These are phyloP conservation scores for Lumbricus terrestris DNA, from an alignment of 2,888 invertebrate species.

Conservation along the genomic window DNA sequence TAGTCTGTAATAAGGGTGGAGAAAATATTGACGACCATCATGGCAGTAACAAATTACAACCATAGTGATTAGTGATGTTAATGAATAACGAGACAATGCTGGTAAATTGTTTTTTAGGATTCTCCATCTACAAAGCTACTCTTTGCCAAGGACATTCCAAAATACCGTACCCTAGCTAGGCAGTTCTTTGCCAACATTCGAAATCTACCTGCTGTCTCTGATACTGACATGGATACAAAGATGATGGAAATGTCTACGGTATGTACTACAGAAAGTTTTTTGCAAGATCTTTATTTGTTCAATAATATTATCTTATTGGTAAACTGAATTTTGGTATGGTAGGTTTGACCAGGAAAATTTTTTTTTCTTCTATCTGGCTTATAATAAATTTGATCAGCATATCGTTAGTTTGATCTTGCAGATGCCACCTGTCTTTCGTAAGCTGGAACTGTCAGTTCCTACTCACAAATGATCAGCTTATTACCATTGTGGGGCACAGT, in stretches of 20 bases:
- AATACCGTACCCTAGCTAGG: constrained; percentile 52
- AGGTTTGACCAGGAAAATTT: neutral
- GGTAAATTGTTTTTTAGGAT: constrained; percentile 70
- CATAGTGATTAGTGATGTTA: neutral
- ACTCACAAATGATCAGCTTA: neutral
- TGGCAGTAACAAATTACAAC: neutral
- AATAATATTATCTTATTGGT: neutral
- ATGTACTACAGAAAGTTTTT: constrained; percentile 4
- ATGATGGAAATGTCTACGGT: constrained; percentile 85
- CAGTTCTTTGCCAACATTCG: constrained; percentile 62
- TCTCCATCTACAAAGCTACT: constrained; percentile 97
- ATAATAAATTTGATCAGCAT: neutral
- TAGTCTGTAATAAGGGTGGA: too few relatives aligned
- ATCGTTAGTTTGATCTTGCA: neutral
- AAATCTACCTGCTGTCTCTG: constrained; percentile 72
- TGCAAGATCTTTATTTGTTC: neutral
- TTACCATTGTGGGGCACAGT: too few relatives aligned
- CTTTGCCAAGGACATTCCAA: constrained; percentile 85
- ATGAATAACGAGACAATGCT: neutral
- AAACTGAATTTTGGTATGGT: neutral
- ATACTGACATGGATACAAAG: constrained; percentile 99
- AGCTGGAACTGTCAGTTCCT: too few relatives aligned
- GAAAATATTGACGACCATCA: neutral
- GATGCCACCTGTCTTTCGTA: neutral
- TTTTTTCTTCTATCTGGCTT: neutral